Percentiles rank a stretch among this genome's conserved stretches.
Conservation (phyloP, 2,888 invertebrate species). For the Diplolepis rosae region DNA sequence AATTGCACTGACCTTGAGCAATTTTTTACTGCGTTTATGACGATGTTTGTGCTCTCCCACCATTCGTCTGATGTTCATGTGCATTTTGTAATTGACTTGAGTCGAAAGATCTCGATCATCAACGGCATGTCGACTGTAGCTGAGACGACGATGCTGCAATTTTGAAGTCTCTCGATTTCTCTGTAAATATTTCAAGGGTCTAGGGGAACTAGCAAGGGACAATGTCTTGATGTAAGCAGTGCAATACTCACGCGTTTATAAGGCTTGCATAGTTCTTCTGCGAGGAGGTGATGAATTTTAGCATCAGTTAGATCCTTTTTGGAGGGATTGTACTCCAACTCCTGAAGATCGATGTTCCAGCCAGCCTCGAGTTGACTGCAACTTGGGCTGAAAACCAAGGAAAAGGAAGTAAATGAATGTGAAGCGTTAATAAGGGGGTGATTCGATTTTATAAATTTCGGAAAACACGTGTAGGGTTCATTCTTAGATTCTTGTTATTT, state of each 20-base stretch:
- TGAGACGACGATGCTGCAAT: slow-evolving; percentile 87
- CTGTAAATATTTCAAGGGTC: slow-evolving; percentile 13
- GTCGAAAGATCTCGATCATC: slow-evolving; percentile 91
- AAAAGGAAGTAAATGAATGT: slow-evolving; percentile 27
- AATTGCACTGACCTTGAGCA: slow-evolving; percentile 80
- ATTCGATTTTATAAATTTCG: background rate
- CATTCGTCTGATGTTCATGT: slow-evolving; percentile 91
- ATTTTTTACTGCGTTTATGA: slow-evolving; percentile 89
- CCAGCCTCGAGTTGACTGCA: slow-evolving; percentile 89
- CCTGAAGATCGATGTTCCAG: slow-evolving; percentile 95
- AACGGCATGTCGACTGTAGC: slow-evolving; percentile 93
- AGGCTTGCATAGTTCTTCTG: slow-evolving; percentile 91
- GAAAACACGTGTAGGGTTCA: background rate
- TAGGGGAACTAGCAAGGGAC: slow-evolving; percentile 17
- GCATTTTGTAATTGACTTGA: slow-evolving; percentile 91
- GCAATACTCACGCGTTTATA: slow-evolving; percentile 84
- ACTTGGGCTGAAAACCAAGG: slow-evolving; percentile 79
- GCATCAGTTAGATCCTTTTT: slow-evolving; percentile 94
- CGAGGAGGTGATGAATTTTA: slow-evolving; percentile 93
- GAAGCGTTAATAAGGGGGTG: background rate
- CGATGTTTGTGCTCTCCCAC: slow-evolving; percentile 89
- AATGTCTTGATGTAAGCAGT: background rate
- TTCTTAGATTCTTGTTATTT: background rate
- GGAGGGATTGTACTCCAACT: slow-evolving; percentile 93
- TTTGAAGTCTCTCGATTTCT: slow-evolving; percentile 30